Evolutionary conservation across 2,888 invertebrate genomes (phyloP).

Genomic region (Melinaea menophilus): DNA sequence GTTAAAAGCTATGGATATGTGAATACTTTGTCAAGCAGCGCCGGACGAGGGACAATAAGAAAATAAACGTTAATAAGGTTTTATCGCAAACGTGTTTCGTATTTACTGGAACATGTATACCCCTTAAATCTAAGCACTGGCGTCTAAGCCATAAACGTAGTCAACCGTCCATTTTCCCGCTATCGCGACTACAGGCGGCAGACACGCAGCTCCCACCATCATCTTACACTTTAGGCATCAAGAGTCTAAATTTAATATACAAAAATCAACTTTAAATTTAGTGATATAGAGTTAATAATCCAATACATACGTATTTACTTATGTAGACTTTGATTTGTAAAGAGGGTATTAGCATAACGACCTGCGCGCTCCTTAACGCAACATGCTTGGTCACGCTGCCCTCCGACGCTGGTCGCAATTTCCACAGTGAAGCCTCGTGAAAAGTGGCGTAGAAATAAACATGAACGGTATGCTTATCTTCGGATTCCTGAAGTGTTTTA

Average conservation of each 20-base stretch:
- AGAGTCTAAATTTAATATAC: slow-evolving; percentile 9
- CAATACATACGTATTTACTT: neutral
- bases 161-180: slow-evolving; percentile 75
- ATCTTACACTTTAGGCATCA: slow-evolving; percentile 34
- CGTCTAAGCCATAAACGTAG: slow-evolving; percentile 73
- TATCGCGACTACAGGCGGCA: slow-evolving; percentile 65
- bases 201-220: slow-evolving; percentile 61
- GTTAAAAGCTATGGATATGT: neutral
- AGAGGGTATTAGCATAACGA: slow-evolving; percentile 72
- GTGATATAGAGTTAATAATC: slow-evolving; percentile 32
- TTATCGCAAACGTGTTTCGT: slow-evolving; percentile 61
- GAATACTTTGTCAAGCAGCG: slow-evolving; percentile 2
- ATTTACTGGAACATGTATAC: slow-evolving; percentile 64
- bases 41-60: slow-evolving; percentile 34
- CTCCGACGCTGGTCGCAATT: slow-evolving; percentile 71
- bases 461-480: slow-evolving; percentile 14
- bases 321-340: slow-evolving; percentile 35
- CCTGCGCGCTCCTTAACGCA: slow-evolving; percentile 74
- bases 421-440: slow-evolving; percentile 64
- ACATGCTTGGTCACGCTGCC: slow-evolving; percentile 76
- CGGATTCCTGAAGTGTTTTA: slow-evolving; percentile 20
- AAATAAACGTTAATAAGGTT: slow-evolving; percentile 63
- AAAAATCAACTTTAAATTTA: slow-evolving; percentile 19
- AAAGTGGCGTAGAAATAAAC: slow-evolving; percentile 44
- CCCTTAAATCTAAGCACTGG: slow-evolving; percentile 64